Evolutionary conservation across 2,113 vertebrate genomes (phyloP), one percentile per base, ranked within the genome.

Genomic region (Rousettus leschenaultii): DNA sequence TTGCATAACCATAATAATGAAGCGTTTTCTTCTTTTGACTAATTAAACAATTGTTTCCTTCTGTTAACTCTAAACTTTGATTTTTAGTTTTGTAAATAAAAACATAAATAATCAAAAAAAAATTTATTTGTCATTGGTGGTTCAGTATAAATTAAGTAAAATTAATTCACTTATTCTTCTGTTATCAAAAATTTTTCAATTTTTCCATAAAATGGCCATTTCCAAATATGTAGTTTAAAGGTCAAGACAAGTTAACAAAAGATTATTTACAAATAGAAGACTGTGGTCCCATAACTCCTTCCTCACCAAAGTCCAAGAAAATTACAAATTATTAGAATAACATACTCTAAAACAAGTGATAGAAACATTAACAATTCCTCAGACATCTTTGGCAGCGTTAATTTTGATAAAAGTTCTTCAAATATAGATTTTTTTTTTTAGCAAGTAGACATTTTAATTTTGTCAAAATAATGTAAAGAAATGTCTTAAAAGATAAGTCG

Each of bases 61-160:
- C 40, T 13, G 4, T 79, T 78, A 63, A 78, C 63, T 45, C 30
- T 85, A 66, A 83, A 87, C 59, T 78, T 95, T 95, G 93, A 90
- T 93, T 93, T 28, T 84, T 61, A 89, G 43, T 92, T 75, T 78
- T 89, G 48, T 86, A 93, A 91, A 61, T 86, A 80, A 94, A 96
- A 96, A 88, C 84, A 86, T 65, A 13, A 13, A 45, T 28, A 61
- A 94, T 92, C 2, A 33, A 87, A 94, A 48, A 48, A 51, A 51
- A 48, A 8, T 26, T 28, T 94, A 87, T 95, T 95, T 98, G 51
- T 93, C 75, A 96, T 80, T 84, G 28, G 87, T 48, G 91, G 15
- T 55, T 95, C 28, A 87, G 55, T 93, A 94, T 97, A 97, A 95
- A 95, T 88, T 83, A 94, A 66, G 59, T 94, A 93, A 96, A 97